Percentiles rank a stretch among this genome's conserved stretches.
phyloP scores from a whole-genome alignment of 92 coral and sea anemone species.

The Paramuricea clavata region DNA sequence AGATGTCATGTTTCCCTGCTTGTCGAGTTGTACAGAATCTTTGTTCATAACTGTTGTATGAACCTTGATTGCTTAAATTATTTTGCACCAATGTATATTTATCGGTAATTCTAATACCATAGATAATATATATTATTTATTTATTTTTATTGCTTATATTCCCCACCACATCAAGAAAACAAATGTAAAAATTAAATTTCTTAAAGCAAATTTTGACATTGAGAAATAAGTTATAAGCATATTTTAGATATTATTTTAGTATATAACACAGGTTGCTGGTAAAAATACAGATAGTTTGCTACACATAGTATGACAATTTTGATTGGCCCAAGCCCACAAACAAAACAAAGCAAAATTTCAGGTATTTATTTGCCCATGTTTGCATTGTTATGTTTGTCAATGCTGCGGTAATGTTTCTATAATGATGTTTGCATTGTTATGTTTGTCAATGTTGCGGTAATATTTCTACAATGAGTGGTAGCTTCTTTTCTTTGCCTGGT shows the following conservation, averaged over 20 bases:
- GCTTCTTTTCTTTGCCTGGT: constrained; percentile 82
- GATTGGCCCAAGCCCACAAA: no score
- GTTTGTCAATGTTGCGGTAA: constrained; percentile 34
- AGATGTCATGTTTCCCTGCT: no score
- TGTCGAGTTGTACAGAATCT: no score
- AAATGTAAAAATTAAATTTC: neutral
- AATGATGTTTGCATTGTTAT: constrained; percentile 29
- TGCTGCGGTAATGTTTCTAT: constrained; percentile 55
- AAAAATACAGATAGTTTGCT: neutral
- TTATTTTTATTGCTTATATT: neutral
- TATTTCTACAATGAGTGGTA: constrained; percentile 81
- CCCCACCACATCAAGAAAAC: no score
- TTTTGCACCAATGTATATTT: no score
- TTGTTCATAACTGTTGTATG: neutral
- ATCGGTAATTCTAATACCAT: no score
- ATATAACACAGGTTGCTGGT: no score
- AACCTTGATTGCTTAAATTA: no score
- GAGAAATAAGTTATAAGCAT: no score
- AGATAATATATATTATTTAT: no score
- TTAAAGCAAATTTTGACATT: neutral
- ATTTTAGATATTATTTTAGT: neutral
- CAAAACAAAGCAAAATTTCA: neutral
- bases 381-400: constrained; percentile 2
- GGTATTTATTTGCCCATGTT: neutral
- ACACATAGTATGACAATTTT: no score